Conservation (phyloP, 2,113 vertebrate species). For the Chamaea fasciata region DNA sequence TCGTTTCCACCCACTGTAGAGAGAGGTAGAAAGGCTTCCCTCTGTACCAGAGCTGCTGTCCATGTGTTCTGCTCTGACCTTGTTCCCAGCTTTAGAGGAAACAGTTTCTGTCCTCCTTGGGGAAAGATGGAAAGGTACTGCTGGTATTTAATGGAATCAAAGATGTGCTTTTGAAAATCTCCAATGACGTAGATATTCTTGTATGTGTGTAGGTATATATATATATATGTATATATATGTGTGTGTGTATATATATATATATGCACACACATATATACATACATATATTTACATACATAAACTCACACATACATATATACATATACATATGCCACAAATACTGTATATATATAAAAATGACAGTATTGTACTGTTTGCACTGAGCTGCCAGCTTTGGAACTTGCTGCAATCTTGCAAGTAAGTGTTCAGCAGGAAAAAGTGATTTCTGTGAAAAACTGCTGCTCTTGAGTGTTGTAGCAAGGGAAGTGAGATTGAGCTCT, state of each 20-base stretch:
- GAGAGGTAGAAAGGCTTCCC: neutral
- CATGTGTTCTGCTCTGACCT: neutral
- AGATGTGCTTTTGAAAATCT: neutral
- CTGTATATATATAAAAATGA: neutral
- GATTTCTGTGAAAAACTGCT: neutral
- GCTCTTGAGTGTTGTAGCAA: neutral
- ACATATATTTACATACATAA: no score
- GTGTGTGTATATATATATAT: no score
- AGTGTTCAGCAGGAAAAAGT: neutral
- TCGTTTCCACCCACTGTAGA: neutral
- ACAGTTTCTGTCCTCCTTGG: neutral
- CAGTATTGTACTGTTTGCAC: neutral
- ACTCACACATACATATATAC: rapidly evolving
- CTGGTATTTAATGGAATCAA: neutral
- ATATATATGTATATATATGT: rapidly evolving
- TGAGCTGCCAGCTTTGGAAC: neutral
- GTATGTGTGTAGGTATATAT: neutral
- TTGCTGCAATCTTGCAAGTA: neutral
- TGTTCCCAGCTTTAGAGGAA: neutral
- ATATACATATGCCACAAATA: neutral
- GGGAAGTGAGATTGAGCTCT: neutral
- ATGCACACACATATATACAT: neutral
- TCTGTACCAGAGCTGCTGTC: neutral
- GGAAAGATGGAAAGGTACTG: neutral
- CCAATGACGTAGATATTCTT: neutral